Base-by-base conservation (phyloP, 30 jellyfish, hydroid and myxozoan genomes). In the Clytia hemisphaerica region DNA sequence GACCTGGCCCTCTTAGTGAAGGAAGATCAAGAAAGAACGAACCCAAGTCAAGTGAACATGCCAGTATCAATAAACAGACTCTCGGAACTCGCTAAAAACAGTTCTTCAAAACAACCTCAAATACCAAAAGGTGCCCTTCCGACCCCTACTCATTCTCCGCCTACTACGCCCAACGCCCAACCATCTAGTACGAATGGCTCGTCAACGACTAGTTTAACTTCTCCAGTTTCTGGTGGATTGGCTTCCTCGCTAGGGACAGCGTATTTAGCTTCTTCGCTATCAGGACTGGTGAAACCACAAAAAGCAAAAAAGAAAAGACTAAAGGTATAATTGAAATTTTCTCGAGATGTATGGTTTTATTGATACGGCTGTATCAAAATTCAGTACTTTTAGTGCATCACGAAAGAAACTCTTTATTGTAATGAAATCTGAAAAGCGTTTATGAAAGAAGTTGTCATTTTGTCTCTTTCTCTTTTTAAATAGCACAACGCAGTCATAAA, bases 241-340 rank as follows among this genome's bases (percentile, higher is more conserved):
- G 99, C 99, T 15, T 91, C 94, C 28, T 91, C 99, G 0, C 71
- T 91, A 19, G 99, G 99, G 1, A 91, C 94, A 28, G 99, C 99
- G 14, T 91, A 95, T 6, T 73, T 91, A 48, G 95, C 99, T 26
- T 91, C 95, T 4, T 74, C 86, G 14, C n/a, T 69, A 19, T 88
- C 97, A 14, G 93, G 95, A 12, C 42, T 82, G 38, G 72, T 83
- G 18, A 91, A 91, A 55, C 92, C 88, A 2, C 92, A 92, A 54
- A 91, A 82, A 67, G 54, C 93, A 31, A 91, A 91, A 92, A 91
- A 91, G 75, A 91, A 91, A 83, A 82, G 72, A 72, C 72, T 86
- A 16, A 91, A 91, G 99, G 99, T 91, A 33, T 5, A 19, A 27
- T 33, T n/a, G 12, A 1, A 15, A 16, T 16, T 0, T 18, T 25